Percentiles rank a stretch among this genome's conserved stretches.
Conservation (phyloP, 2,113 vertebrate genomes). For the Triplophysa rosa region DNA sequence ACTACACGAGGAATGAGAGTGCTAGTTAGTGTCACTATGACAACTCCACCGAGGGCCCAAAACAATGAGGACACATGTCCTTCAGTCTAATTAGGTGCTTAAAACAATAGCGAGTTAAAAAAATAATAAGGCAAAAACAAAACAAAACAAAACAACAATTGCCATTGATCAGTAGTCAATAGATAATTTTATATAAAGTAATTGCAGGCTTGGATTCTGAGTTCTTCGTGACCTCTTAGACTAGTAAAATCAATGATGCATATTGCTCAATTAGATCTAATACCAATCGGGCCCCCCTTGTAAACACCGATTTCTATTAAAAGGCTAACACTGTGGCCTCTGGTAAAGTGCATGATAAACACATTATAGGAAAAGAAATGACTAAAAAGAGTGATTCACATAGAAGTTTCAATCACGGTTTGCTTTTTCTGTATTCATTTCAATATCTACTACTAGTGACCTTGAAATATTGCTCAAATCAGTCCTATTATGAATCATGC, state of each 20-base stretch:
- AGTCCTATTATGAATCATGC: neutral
- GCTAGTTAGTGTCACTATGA: neutral
- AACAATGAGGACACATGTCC: slow-evolving; percentile 78
- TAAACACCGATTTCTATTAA: slow-evolving; percentile 98
- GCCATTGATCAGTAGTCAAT: slow-evolving; percentile 96
- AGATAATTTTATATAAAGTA: slow-evolving; percentile 99
- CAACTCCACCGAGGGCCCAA: slow-evolving; percentile 39
- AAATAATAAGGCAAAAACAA: slow-evolving; percentile 72
- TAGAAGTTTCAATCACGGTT: slow-evolving; percentile 58
- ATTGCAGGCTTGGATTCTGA: slow-evolving; percentile 90
- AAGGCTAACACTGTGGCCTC: slow-evolving; percentile 80
- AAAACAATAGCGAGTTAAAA: slow-evolving; percentile 85
- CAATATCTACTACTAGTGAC: neutral
- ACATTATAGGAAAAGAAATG: slow-evolving; percentile 53
- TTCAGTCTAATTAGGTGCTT: slow-evolving; percentile 95
- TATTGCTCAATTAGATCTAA: slow-evolving; percentile 94
- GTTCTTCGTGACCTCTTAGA: slow-evolving; percentile 97
- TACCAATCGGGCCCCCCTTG: slow-evolving; percentile 90
- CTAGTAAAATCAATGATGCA: slow-evolving; percentile 98
- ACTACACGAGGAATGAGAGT: slow-evolving; percentile 25
- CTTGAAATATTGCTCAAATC: neutral
- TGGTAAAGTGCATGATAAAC: slow-evolving; percentile 78
- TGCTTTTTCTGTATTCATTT: neutral
- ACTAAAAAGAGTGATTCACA: neutral
- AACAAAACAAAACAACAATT: slow-evolving; percentile 93